Evolutionary conservation across 2,113 vertebrate species (phyloP).

Genomic region (Ramphastos sulfuratus): DNA sequence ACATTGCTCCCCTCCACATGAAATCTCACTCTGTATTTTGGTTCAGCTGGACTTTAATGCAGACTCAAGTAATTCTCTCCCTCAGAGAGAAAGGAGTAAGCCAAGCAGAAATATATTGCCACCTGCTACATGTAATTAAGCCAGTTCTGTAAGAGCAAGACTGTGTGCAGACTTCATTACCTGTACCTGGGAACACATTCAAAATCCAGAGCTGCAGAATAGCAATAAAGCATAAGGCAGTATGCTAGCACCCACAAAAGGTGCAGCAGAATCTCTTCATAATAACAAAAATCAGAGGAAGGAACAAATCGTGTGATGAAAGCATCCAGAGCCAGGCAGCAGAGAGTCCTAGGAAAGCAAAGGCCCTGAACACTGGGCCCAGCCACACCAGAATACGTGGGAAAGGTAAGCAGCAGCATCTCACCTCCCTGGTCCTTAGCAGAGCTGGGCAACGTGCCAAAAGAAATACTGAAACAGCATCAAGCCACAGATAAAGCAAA

Average conservation of each 20-base stretch:
- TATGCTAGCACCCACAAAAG: background rate
- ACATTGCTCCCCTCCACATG: background rate
- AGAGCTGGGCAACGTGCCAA: background rate
- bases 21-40: background rate
- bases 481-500: background rate
- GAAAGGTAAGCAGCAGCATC: background rate
- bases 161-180: background rate
- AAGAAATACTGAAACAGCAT: background rate
- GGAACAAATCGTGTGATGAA: background rate
- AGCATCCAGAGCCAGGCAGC: background rate
- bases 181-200: background rate
- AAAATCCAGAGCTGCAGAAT: background rate
- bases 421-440: background rate
- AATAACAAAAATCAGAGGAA: background rate
- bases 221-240: background rate
- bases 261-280: background rate
- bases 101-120: background rate
- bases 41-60: background rate
- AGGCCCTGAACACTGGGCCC: background rate
- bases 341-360: background rate
- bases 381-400: fast-evolving
- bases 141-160: background rate
- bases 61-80: background rate
- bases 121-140: background rate
- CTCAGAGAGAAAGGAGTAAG: background rate